Evolutionary conservation across 2,888 invertebrate genomes (phyloP), one percentile per base, ranked within the genome.

Genomic region (Unio pictorum): DNA sequence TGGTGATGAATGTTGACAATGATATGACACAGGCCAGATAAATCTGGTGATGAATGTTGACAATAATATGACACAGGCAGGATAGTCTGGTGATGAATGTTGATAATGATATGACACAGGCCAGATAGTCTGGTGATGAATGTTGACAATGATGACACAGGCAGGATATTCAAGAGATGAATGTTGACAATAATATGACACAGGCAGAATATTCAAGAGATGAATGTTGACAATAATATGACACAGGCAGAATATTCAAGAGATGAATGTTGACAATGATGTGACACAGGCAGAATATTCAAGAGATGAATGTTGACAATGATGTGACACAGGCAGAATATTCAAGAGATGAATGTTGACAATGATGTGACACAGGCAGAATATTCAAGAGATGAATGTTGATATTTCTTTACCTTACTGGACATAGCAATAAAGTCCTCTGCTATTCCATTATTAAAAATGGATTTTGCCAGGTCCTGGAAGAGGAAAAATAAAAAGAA

Each of bases 381-480:
- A 34, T 65, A 65, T 23, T 30, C 7, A 1, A 15, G 45, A 45
- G 45, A 20, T 65, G 30, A 56, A 20, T 58, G 55, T 23, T 61
- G 8, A 30, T 55, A 4, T 18, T 57, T 57, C 30, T 64, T 67
- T 66, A 82, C 85, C 72, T 73, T 54, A 57, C 82, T 86, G 93
- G 93, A 73, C 92, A 91, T 20, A 91, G 91, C 0, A 84, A 88
- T 66, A 89, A 90, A 26, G 91, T 63, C 56, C 18, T 83, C 81
- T 45, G 68, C 75, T 58, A 80, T 91, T 6, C 83, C 82, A n/a
- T 90, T 89, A 4, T 86, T 81, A 55, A 90, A 88, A 62, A 93
- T 90, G 57, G 88, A 86, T 20, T 88, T 86, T 0, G 91, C 91
- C 54, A 93, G 87, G 57, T 90, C 89, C 23, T 84, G 72, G 54